Evolutionary conservation across 2,888 invertebrate genomes (phyloP).

Genomic region (Diabrotica balteata): DNA sequence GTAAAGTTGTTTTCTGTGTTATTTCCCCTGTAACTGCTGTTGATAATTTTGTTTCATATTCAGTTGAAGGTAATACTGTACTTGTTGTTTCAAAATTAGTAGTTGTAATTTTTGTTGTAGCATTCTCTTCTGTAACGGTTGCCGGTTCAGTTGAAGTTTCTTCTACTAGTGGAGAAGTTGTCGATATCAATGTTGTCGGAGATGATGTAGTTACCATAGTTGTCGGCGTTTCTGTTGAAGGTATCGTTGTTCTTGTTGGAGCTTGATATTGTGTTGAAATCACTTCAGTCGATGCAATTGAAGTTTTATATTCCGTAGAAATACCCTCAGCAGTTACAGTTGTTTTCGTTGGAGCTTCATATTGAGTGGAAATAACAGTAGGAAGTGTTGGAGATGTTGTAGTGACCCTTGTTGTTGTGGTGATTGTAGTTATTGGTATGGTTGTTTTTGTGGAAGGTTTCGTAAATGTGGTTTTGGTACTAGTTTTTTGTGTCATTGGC

Average conservation of each 20-base stretch:
- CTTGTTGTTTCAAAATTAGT: neutral
- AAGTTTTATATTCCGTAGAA: neutral
- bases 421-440: neutral
- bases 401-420: neutral
- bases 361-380: neutral
- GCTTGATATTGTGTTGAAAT: neutral
- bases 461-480: constrained; percentile 2
- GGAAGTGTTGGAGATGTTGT: constrained; percentile 3
- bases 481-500: neutral
- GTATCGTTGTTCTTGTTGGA: neutral
- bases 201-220: constrained; percentile 2
- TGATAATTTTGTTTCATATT: neutral
- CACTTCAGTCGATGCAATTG: neutral
- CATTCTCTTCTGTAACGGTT: neutral
- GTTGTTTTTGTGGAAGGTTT: constrained; percentile 21
- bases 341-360: neutral
- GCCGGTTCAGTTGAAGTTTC: constrained; percentile 2
- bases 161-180: neutral
- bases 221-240: constrained; percentile 8
- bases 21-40: neutral
- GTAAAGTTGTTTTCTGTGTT: neutral
- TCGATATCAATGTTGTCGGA: neutral
- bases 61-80: neutral
- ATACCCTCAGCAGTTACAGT: neutral
- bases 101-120: neutral